These are phyloP conservation scores for Atherinosoma microstoma DNA, from an alignment of 2,797 vertebrate species.

Conservation along the genomic window DNA sequence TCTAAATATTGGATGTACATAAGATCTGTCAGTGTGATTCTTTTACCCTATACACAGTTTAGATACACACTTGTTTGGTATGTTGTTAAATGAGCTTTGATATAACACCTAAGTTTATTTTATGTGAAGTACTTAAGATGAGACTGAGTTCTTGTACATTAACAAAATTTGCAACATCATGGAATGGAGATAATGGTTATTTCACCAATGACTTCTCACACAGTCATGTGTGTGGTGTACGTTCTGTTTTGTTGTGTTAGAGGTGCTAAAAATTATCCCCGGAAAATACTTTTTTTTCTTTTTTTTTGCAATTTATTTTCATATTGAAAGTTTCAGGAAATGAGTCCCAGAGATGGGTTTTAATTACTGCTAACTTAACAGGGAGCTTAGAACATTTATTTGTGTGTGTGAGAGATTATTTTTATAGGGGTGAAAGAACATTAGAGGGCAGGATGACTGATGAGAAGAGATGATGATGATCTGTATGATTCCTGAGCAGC, in stretches of 20 bases:
- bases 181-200: not conserved
- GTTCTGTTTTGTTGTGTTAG: no score
- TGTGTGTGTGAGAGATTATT: not conserved
- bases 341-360: not conserved
- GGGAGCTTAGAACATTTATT: not conserved
- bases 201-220: no score
- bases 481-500: not conserved
- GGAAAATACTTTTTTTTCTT: no score
- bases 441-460: constrained; percentile 3
- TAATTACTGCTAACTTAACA: not conserved
- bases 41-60: no score
- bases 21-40: no score
- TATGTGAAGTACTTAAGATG: constrained; percentile 35
- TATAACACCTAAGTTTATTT: not conserved
- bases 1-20: no score
- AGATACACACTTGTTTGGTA: not conserved
- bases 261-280: no score
- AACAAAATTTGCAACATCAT: not conserved
- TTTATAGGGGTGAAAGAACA: not conserved
- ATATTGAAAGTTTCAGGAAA: not conserved
- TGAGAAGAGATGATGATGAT: not conserved
- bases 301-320: not conserved
- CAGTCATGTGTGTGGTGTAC: no score
- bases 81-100: constrained; percentile 38
- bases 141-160: constrained; percentile 36